Evolutionary conservation across 2,113 vertebrate genomes (phyloP), one percentile per base, ranked within the genome.

Genomic region (Hyperopisus bebe): DNA sequence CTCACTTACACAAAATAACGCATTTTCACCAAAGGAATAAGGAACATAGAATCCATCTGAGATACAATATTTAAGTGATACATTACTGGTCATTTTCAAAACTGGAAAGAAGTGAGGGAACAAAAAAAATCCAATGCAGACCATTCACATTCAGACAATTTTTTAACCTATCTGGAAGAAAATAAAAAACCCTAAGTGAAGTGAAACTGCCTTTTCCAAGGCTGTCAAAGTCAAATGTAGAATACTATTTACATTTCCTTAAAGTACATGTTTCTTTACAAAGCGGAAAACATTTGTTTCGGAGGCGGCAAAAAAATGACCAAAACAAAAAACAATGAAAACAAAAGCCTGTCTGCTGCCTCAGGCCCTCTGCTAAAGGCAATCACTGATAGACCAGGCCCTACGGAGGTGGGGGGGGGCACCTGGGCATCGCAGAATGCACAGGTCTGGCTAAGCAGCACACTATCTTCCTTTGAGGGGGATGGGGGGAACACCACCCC

Each of bases 1-100:
- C 94, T 93, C 91, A 94, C 91, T 94, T 91, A 91, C 92, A 95
- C 93, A 94, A 95, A 91, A 94, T 93, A 95, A 94, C 92, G 74
- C 31, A 91, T 91, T 93, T 94, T 94, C 94, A 94, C 94, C 92
- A 95, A 93, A 93, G 93, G 91, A 92, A 93, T 93, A 94, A 92
- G 58, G 92, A 91, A 90, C 44, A 88, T 89, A 93, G 88, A 94
- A 94, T 92, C 92, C 91, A 92, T 93, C 91, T 46, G 92, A 93
- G 93, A 92, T 90, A 94, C 93, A 92, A 94, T 92, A 94, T 92
- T 93, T 92, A 93, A 91, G 91, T 94, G 93, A 92, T 92, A 88
- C 90, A 93, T 93, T 91, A 93, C 91, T 93, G 90, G 89, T 92
- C 84, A 92, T 92, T 88, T 91, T 91, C 91, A 93, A 93, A 93